Evolutionary conservation across 1,140 invertebrate species (phyloP).

Genomic region (Plutomurus gul): DNA sequence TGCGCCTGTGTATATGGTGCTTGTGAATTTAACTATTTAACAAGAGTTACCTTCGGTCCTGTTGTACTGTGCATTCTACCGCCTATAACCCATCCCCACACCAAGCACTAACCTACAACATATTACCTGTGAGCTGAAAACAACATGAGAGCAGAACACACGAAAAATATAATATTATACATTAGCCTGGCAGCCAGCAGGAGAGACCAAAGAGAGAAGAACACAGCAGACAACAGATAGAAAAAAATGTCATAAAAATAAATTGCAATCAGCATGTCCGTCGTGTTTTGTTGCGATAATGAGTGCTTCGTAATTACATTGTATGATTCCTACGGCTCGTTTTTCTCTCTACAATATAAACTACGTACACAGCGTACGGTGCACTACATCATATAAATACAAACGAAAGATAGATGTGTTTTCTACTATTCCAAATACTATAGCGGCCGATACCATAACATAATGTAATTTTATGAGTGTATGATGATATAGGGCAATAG

Average conservation of each 20-base stretch:
- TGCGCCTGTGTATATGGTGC: too few species aligned
- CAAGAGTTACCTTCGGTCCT: conserved; percentile 1
- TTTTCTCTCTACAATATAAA: not conserved
- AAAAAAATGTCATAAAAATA: conserved; percentile 48
- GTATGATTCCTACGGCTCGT: conserved; percentile 22
- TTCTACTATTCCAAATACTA: not conserved
- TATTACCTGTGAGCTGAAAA: not conserved
- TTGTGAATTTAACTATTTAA: too few species aligned
- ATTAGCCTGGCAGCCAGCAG: too few species aligned
- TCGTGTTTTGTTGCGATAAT: conserved; percentile 41
- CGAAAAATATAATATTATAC: not conserved
- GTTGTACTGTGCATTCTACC: conserved; percentile 4
- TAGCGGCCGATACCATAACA: not conserved
- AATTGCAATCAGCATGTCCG: conserved; percentile 46
- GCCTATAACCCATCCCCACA: not conserved
- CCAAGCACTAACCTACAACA: not conserved
- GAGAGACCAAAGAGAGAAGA: not conserved
- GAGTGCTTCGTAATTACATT: conserved; percentile 43
- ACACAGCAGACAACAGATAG: not conserved
- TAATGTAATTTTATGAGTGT: conserved; percentile 5
- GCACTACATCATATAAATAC: conserved; percentile 5
- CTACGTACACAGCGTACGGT: too few species aligned
- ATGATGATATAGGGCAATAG: conserved; percentile 29
- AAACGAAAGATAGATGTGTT: not conserved
- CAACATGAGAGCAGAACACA: not conserved